phyloP scores from a whole-genome alignment of 2,797 vertebrate species.

The Argyrosomus regius region DNA sequence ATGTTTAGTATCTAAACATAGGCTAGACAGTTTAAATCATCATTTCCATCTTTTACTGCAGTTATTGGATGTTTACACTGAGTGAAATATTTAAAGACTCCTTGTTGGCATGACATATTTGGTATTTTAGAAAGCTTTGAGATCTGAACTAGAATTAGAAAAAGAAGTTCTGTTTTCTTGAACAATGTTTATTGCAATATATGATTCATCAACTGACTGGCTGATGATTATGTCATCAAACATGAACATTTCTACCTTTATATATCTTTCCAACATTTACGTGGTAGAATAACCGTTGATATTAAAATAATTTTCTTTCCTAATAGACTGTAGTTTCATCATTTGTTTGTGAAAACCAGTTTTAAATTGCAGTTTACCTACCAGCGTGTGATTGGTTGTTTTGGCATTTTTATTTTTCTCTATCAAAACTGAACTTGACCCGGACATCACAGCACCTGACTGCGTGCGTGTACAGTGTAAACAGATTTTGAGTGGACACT shows the following conservation, averaged over 20 bases:
- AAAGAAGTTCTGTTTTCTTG: background rate
- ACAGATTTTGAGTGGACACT: constrained; percentile 70
- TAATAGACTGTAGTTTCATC: background rate
- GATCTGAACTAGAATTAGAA: background rate
- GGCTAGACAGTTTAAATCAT: too few species aligned
- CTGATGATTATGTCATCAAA: background rate
- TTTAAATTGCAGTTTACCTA: constrained; percentile 3
- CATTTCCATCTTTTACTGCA: background rate
- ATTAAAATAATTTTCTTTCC: background rate
- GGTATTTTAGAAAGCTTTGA: background rate
- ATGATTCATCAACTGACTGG: background rate
- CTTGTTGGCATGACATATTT: background rate
- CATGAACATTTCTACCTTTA: background rate
- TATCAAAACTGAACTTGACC: constrained; percentile 44
- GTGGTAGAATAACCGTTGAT: too few species aligned
- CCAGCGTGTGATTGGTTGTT: constrained; percentile 6
- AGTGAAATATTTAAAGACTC: background rate
- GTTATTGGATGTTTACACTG: background rate
- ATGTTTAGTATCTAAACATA: background rate
- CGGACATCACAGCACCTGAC: constrained; percentile 22
- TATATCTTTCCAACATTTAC: background rate
- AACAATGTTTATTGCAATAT: background rate
- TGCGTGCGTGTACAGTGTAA: constrained; percentile 38
- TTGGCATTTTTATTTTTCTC: constrained; percentile 35
- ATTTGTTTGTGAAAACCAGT: constrained; percentile 6